Conservation (phyloP, 2,888 invertebrate genomes). For the Gymnoscelis rufifasciata region DNA sequence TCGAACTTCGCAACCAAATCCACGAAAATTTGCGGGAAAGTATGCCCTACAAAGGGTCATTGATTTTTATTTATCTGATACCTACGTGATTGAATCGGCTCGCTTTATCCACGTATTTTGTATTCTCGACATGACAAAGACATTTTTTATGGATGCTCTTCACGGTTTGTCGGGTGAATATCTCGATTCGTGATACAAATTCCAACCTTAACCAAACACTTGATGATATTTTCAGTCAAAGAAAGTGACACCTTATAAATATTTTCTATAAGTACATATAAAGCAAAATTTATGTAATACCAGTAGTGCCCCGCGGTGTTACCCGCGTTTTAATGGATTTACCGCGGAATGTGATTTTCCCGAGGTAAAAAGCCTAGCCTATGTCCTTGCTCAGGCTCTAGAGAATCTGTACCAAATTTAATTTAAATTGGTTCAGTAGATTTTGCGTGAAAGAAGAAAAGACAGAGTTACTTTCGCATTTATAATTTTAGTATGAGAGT, state of each 20-base stretch:
- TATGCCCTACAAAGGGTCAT: conserved; percentile 28
- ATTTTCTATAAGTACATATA: too few relatives aligned
- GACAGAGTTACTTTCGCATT: too few relatives aligned
- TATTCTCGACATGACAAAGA: conserved; percentile 39
- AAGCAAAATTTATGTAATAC: too few relatives aligned
- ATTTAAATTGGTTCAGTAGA: too few relatives aligned
- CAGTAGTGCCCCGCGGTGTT: too few relatives aligned
- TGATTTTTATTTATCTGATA: conserved; percentile 39
- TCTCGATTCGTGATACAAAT: conserved; percentile 27
- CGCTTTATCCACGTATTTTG: conserved; percentile 49
- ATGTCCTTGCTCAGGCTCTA: too few relatives aligned
- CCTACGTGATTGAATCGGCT: conserved; percentile 49
- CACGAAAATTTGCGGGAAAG: conserved; percentile 23
- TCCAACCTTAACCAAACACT: conserved; percentile 21
- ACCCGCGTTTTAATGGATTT: too few relatives aligned
- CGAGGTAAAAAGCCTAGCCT: too few relatives aligned
- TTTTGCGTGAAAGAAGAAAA: too few relatives aligned
- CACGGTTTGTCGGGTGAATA: conserved; percentile 39
- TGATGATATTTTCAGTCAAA: conserved; percentile 5
- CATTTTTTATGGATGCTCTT: conserved; percentile 40
- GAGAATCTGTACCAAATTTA: too few relatives aligned
- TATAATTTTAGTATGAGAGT: too few relatives aligned
- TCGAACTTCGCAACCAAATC: conserved; percentile 23
- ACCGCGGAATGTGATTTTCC: too few relatives aligned
- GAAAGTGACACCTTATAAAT: background rate